A percentile compares a stretch with the other conserved stretches of the same genome.
Evolutionary conservation across 2,797 vertebrate genomes (phyloP).

Genomic region (Furcifer pardalis): DNA sequence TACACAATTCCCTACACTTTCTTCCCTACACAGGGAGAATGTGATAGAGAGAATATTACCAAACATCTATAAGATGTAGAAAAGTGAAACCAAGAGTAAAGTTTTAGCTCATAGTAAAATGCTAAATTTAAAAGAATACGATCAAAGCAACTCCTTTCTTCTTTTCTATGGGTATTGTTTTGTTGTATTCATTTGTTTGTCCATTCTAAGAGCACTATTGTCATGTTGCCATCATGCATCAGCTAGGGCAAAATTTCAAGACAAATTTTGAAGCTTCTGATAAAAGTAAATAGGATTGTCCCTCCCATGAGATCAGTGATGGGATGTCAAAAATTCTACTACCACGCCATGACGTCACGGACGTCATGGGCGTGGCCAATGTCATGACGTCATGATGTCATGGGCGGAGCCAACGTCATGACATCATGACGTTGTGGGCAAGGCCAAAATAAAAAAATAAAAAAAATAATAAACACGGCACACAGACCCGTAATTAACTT

Average conservation of each 20-base stretch:
- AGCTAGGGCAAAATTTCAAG: not conserved
- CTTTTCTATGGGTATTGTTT: not conserved
- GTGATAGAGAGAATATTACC: not conserved
- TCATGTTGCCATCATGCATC: not conserved
- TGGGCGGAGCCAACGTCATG: too few relatives aligned
- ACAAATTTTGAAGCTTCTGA: not conserved
- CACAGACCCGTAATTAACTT: too few relatives aligned
- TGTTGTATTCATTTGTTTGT: not conserved
- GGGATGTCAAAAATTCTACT: too few relatives aligned
- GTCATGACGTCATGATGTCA: too few relatives aligned
- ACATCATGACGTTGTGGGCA: too few relatives aligned
- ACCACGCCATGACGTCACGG: too few relatives aligned
- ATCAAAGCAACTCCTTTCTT: not conserved
- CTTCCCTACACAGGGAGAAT: not conserved
- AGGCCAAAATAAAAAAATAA: too few relatives aligned
- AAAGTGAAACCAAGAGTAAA: not conserved
- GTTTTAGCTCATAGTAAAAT: not conserved
- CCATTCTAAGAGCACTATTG: not conserved
- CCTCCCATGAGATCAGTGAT: too few relatives aligned
- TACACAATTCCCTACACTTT: not conserved
- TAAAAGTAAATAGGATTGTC: not conserved
- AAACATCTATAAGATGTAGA: slow-evolving; percentile 4
- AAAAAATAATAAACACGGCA: too few relatives aligned
- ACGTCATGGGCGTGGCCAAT: too few relatives aligned
- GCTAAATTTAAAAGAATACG: too few relatives aligned